A percentile compares a stretch with the other conserved stretches of the same genome.
These are phyloP conservation scores for Heptranchias perlo DNA, from an alignment of 2,113 vertebrate genomes.

Conservation along the genomic window DNA sequence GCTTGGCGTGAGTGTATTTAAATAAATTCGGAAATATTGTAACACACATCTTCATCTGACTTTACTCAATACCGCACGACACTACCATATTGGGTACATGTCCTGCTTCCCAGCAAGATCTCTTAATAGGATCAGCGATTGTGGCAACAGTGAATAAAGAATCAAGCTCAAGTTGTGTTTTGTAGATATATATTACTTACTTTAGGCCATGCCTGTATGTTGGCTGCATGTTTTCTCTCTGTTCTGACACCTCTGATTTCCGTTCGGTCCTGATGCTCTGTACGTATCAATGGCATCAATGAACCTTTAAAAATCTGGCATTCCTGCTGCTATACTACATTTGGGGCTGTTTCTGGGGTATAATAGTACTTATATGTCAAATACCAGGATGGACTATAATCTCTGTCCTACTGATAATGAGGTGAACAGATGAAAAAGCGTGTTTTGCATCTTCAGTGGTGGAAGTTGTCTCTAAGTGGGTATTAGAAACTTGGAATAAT, in stretches of 20 bases:
- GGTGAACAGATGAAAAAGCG: conserved; percentile 1
- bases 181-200: conserved; percentile 13
- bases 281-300: neutral
- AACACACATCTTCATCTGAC: neutral
- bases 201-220: neutral
- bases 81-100: neutral
- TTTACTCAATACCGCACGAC: neutral
- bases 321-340: neutral
- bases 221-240: neutral
- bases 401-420: conserved; percentile 10
- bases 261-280: neutral
- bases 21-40: neutral
- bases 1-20: neutral
- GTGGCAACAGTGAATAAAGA: neutral
- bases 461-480: conserved; percentile 1
- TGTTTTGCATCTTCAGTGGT: neutral
- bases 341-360: conserved; percentile 15
- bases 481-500: conserved; percentile 41
- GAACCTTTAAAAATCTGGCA: neutral
- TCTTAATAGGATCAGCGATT: neutral
- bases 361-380: conserved; percentile 5
- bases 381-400: neutral
- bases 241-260: neutral
- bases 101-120: conserved; percentile 10
- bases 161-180: neutral